phyloP scores from a whole-genome alignment of 2,797 vertebrate species.

The Netta rufina region DNA sequence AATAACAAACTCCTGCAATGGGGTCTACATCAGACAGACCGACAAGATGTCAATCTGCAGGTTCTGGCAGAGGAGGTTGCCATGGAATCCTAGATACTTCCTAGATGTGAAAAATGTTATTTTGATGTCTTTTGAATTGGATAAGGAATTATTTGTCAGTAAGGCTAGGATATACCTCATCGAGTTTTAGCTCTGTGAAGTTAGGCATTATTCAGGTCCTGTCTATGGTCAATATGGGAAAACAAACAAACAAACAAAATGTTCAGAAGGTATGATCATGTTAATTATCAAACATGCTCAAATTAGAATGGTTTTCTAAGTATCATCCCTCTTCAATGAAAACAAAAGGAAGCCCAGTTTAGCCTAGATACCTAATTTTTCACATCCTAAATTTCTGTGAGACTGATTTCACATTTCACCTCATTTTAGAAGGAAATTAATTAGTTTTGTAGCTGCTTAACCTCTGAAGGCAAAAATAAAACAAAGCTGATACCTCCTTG shows the following conservation, averaged over 20 bases:
- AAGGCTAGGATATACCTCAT: not conserved
- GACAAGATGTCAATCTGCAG: not conserved
- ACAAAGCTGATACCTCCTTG: not conserved
- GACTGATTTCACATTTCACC: not conserved
- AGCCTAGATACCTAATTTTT: not conserved
- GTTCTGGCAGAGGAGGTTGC: not conserved
- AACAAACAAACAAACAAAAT: too few relatives aligned
- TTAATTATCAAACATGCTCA: accelerated
- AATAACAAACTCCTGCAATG: not conserved
- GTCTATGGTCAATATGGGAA: not conserved
- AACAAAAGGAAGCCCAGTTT: not conserved
- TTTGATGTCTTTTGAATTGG: conserved; percentile 25
- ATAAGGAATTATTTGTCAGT: conserved; percentile 25
- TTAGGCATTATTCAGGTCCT: not conserved
- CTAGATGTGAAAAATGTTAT: conserved; percentile 24
- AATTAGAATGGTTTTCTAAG: not conserved
- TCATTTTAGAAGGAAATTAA: not conserved
- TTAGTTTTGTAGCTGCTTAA: not conserved
- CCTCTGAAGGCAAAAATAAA: not conserved
- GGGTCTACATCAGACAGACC: not conserved
- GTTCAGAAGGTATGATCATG: not conserved
- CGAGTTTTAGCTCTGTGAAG: not conserved
- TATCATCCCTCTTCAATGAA: not conserved
- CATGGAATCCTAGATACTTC: conserved; percentile 28
- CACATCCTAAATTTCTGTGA: not conserved